Evolutionary conservation across 1,140 invertebrate genomes (phyloP).

Genomic region (Meloidogyne floridensis): DNA sequence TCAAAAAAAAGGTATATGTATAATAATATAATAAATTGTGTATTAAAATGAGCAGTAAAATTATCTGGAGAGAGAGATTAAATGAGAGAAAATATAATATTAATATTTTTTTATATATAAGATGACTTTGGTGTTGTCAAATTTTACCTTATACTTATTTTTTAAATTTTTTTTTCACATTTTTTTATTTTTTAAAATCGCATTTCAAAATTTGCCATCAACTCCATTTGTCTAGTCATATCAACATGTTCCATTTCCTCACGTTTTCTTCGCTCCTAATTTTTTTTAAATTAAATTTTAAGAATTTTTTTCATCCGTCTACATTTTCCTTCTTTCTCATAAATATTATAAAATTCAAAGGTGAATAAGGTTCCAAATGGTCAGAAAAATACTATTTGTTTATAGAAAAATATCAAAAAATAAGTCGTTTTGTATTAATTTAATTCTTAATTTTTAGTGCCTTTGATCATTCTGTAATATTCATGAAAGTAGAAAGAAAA

Average conservation of each 20-base stretch:
- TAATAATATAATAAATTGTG: neutral
- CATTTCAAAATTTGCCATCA: conserved; percentile 54
- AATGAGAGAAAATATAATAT: conserved; percentile 9
- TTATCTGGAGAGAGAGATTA: conserved; percentile 18
- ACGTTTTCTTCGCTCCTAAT: conserved; percentile 49
- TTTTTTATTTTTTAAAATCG: conserved; percentile 30
- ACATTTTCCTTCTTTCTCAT: too few relatives aligned
- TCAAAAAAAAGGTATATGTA: conserved; percentile 10
- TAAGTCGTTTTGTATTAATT: conserved; percentile 3
- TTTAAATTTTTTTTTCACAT: neutral
- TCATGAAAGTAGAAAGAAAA: too few relatives aligned
- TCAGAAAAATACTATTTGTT: neutral
- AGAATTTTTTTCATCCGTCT: too few relatives aligned
- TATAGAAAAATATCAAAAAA: neutral
- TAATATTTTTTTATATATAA: neutral
- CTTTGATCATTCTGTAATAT: too few relatives aligned
- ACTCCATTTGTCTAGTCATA: conserved; percentile 51
- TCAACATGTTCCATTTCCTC: conserved; percentile 48
- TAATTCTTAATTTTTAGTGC: too few relatives aligned
- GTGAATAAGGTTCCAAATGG: neutral
- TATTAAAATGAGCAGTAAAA: conserved; percentile 11
- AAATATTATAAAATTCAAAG: too few relatives aligned
- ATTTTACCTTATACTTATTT: neutral
- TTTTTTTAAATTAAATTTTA: conserved; percentile 9
- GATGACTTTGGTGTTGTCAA: neutral